Evolutionary conservation across 2,888 invertebrate genomes (phyloP).

Genomic region (Drosophila mulleri): DNA sequence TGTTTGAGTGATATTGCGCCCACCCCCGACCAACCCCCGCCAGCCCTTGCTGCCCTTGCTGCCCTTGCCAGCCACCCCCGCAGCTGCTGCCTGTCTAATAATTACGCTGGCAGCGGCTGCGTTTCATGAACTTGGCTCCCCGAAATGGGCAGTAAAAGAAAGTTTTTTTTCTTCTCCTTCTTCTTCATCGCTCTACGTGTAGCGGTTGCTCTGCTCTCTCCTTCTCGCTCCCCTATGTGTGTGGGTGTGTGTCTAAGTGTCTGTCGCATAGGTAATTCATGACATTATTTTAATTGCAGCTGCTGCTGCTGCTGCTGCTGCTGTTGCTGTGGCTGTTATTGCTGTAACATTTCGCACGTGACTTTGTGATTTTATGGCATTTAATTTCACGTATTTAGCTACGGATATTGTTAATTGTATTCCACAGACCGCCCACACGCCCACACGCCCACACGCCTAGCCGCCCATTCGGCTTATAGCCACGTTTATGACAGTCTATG

Average conservation of each 20-base stretch:
- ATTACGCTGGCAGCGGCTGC: slow-evolving; percentile 58
- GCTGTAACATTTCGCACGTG: slow-evolving; percentile 78
- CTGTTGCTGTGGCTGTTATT: slow-evolving; percentile 59
- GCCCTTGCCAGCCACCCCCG: not conserved
- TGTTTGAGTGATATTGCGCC: slow-evolving; percentile 68
- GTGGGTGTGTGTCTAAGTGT: slow-evolving; percentile 14
- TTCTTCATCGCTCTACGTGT: slow-evolving; percentile 47
- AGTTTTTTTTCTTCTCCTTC: slow-evolving; percentile 57
- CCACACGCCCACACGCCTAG: not conserved
- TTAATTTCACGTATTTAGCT: slow-evolving; percentile 82
- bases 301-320: slow-evolving; percentile 51
- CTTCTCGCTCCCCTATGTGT: slow-evolving; percentile 1
- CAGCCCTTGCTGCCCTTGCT: not conserved
- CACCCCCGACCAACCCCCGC: not conserved
- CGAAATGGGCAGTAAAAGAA: slow-evolving; percentile 67
- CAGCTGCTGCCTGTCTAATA: slow-evolving; percentile 32
- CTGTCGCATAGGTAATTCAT: slow-evolving; percentile 68
- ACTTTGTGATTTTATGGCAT: slow-evolving; percentile 82
- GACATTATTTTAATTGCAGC: slow-evolving; percentile 78
- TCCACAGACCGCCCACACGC: slow-evolving; percentile 12
- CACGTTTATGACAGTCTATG: slow-evolving; percentile 51
- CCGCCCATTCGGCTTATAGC: slow-evolving; percentile 3
- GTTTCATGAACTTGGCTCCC: slow-evolving; percentile 66
- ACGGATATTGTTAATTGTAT: slow-evolving; percentile 79
- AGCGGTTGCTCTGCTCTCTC: slow-evolving; percentile 6